Percentiles rank a stretch among this genome's conserved stretches.
phyloP scores from a whole-genome alignment of 2,113 vertebrate genomes.

The Microcebus griseorufus region DNA sequence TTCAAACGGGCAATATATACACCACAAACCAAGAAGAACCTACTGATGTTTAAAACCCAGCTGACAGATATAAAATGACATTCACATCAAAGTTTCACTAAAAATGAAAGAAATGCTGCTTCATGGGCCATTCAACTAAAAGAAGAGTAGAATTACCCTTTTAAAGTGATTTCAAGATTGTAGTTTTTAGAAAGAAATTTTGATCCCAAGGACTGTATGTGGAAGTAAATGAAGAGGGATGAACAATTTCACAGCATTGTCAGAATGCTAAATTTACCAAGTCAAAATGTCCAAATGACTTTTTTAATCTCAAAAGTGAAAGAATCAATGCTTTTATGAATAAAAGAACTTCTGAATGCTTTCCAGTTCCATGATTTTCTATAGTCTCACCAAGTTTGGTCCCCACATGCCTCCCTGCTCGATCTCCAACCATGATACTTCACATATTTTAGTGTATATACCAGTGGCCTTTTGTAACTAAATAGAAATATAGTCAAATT shows the following conservation, averaged over 20 bases:
- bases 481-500: constrained; percentile 34
- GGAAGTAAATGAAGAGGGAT: neutral
- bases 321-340: neutral
- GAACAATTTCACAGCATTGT: neutral
- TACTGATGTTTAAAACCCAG: neutral
- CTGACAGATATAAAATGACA: neutral
- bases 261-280: constrained; percentile 26
- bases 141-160: neutral
- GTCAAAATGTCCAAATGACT: neutral
- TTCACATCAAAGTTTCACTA: constrained; percentile 23
- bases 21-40: neutral
- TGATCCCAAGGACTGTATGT: neutral
- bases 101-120: constrained; percentile 44
- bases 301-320: neutral
- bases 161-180: constrained; percentile 17
- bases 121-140: neutral
- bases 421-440: neutral
- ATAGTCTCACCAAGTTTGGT: neutral
- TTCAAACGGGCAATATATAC: neutral
- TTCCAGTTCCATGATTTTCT: neutral
- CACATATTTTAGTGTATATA: constrained; percentile 57
- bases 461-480: constrained; percentile 74
- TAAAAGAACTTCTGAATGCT: neutral
- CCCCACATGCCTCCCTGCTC: neutral
- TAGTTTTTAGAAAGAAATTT: constrained; percentile 28